Percentiles rank a stretch among this genome's conserved stretches.
Evolutionary conservation across 2,113 vertebrate species (phyloP).

Genomic region (Anolis carolinensis): DNA sequence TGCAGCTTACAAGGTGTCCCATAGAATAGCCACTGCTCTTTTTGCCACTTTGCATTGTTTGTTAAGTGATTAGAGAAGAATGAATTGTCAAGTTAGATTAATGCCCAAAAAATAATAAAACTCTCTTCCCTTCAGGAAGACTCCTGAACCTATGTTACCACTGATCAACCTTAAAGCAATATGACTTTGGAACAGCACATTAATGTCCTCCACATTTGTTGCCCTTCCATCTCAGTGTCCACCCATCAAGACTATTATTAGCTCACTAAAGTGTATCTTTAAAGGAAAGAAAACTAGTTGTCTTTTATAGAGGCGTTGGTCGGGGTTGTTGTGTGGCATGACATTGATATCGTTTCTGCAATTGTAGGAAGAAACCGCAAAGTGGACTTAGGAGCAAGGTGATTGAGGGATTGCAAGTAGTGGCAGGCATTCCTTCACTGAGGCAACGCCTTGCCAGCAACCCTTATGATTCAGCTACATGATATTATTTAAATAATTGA

Average conservation of each 20-base stretch:
- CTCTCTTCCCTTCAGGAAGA: not conserved
- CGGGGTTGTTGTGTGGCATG: not conserved
- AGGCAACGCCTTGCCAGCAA: not conserved
- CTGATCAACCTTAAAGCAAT: not conserved
- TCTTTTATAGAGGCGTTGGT: not conserved
- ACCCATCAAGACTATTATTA: not conserved
- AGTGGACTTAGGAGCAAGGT: not conserved
- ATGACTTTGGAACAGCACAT: not conserved
- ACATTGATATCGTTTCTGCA: not conserved
- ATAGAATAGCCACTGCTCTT: not conserved
- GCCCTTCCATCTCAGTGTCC: not conserved
- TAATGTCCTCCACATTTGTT: not conserved
- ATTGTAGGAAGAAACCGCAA: not conserved
- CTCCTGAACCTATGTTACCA: not conserved
- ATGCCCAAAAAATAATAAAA: too few species aligned
- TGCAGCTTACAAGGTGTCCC: too few species aligned
- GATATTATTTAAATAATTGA: conserved; percentile 2
- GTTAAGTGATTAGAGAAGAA: too few species aligned
- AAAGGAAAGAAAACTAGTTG: not conserved
- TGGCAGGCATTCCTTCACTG: not conserved
- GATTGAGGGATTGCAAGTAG: not conserved
- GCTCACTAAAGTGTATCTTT: conserved; percentile 1
- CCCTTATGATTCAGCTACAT: not conserved
- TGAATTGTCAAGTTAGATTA: too few species aligned
- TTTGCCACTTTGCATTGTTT: not conserved